Evolutionary conservation across 2,797 vertebrate species (phyloP).

Genomic region (Selene dorsalis): DNA sequence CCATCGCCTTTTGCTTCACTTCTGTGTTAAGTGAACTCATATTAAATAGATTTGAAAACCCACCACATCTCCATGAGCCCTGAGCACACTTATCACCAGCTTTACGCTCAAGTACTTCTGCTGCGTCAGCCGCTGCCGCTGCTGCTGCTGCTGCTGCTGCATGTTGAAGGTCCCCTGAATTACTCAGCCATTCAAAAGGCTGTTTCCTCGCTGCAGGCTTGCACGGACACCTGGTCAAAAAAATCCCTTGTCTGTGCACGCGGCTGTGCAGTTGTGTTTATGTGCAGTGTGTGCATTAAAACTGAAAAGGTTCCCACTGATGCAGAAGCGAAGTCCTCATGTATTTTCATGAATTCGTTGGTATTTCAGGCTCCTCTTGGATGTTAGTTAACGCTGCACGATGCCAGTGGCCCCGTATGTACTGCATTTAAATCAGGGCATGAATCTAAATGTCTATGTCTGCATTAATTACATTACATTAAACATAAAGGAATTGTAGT

Average conservation of each 20-base stretch:
- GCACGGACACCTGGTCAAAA: constrained; percentile 29
- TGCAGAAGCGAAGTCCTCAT: constrained; percentile 5
- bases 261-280: constrained; percentile 40
- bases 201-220: constrained; percentile 30
- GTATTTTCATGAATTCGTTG: constrained; percentile 27
- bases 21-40: constrained; percentile 8
- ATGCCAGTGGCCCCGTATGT: constrained; percentile 12
- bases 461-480: constrained; percentile 11
- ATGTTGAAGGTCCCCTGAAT: constrained; percentile 33
- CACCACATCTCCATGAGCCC: constrained; percentile 36
- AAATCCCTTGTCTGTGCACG: neutral
- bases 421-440: constrained; percentile 29
- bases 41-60: constrained; percentile 31
- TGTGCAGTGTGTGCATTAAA: constrained; percentile 33
- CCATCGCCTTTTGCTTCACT: neutral
- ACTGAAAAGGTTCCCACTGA: constrained; percentile 30
- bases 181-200: constrained; percentile 46
- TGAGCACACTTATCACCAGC: constrained; percentile 26
- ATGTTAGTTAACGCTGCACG: neutral
- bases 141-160: constrained; percentile 8
- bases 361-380: constrained; percentile 19
- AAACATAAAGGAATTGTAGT: neutral
- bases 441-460: neutral
- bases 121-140: constrained; percentile 21
- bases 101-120: constrained; percentile 40